Conservation (phyloP, 2,113 vertebrate species). For the Etheostoma spectabile region DNA sequence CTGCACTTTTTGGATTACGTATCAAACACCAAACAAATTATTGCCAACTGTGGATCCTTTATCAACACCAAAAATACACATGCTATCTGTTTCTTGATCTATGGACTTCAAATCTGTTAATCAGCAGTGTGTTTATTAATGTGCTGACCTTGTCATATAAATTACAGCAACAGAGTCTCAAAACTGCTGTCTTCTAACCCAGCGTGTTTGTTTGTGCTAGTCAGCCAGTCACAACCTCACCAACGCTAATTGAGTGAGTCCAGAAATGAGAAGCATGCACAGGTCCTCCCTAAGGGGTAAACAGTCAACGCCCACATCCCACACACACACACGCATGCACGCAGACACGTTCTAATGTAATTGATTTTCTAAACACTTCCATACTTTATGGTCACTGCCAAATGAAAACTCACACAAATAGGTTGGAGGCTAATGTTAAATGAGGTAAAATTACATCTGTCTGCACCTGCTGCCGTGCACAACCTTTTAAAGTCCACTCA, state of each 20-base stretch:
- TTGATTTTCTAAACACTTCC: conserved; percentile 69
- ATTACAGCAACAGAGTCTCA: conserved; percentile 54
- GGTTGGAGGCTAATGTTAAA: conserved; percentile 60
- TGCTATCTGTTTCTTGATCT: conserved; percentile 25
- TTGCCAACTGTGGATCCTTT: neutral
- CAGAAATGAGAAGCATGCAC: conserved; percentile 64
- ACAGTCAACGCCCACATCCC: conserved; percentile 60
- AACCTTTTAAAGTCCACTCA: conserved; percentile 39
- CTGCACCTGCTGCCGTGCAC: neutral
- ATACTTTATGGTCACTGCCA: conserved; percentile 63
- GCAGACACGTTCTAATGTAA: conserved; percentile 50
- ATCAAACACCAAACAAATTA: neutral
- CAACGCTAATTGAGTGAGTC: conserved; percentile 69
- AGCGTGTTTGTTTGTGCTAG: conserved; percentile 6
- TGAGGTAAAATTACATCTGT: conserved; percentile 50
- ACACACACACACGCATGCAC: conserved; percentile 41
- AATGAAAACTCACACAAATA: conserved; percentile 64
- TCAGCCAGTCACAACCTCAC: conserved; percentile 58
- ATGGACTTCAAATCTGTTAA: conserved; percentile 49
- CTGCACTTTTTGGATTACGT: conserved; percentile 1
- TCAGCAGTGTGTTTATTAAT: conserved; percentile 54
- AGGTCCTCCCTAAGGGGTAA: conserved; percentile 74
- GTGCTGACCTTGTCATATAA: conserved; percentile 59
- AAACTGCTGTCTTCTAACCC: conserved; percentile 38
- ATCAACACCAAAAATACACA: conserved; percentile 10